Conservation (phyloP, 2,797 vertebrate genomes). For the Moxostoma hubbsi region DNA sequence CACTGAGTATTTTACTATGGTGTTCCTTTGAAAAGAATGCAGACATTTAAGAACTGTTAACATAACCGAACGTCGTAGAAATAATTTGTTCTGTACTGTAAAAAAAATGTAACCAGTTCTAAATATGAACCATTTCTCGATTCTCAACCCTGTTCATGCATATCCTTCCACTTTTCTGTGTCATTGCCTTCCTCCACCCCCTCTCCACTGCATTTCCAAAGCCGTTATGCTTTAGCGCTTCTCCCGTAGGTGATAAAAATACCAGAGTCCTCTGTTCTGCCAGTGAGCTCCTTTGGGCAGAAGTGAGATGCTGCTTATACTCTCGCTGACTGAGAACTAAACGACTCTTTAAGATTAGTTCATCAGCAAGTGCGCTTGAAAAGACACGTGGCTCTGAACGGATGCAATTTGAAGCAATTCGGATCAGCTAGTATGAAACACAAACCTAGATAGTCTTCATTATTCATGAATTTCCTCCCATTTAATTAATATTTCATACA, state of each 20-base stretch:
- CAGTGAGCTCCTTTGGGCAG: constrained; percentile 7
- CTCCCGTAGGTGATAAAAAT: constrained; percentile 33
- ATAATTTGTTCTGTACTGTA: too few relatives aligned
- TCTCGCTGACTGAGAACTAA: background rate
- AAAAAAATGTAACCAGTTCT: too few relatives aligned
- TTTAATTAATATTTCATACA: constrained; percentile 77
- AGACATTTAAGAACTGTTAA: too few relatives aligned
- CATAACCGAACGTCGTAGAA: too few relatives aligned
- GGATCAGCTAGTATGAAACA: constrained; percentile 52
- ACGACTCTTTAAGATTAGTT: background rate
- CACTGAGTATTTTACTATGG: too few relatives aligned
- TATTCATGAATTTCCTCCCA: constrained; percentile 63
- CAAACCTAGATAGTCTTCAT: constrained; percentile 67
- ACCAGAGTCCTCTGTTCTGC: constrained; percentile 23
- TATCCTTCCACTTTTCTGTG: constrained; percentile 61
- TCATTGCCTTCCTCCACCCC: constrained; percentile 37
- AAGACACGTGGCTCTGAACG: constrained; percentile 17
- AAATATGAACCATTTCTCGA: too few relatives aligned
- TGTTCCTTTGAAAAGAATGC: too few relatives aligned
- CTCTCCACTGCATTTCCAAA: constrained; percentile 36
- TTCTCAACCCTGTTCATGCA: background rate
- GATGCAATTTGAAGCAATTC: constrained; percentile 32
- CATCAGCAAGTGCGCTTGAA: constrained; percentile 11
- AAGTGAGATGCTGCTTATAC: background rate
- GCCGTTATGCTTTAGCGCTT: constrained; percentile 33